Evolutionary conservation across 2,113 vertebrate genomes (phyloP).

Genomic region (Ibidorhyncha struthersii): DNA sequence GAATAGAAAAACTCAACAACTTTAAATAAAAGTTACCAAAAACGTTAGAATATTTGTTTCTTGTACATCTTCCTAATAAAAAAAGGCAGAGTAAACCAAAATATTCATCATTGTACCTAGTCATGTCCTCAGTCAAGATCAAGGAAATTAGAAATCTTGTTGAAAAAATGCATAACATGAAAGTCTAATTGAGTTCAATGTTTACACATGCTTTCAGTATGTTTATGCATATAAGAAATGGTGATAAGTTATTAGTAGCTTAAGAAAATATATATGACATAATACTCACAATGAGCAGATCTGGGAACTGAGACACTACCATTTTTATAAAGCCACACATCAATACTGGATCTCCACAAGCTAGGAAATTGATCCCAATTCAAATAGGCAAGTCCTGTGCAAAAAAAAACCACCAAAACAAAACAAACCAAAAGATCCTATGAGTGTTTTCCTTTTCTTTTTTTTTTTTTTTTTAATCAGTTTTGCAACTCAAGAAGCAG

Average conservation of each 20-base stretch:
- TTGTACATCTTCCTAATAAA: not conserved
- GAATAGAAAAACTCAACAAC: not conserved
- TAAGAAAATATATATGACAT: not conserved
- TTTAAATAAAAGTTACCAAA: not conserved
- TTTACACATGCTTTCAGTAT: not conserved
- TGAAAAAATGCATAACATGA: not conserved
- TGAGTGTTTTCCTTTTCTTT: not conserved
- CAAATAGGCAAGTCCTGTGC: not conserved
- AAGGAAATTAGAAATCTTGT: not conserved
- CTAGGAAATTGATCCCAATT: not conserved
- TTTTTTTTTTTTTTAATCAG: too few species aligned
- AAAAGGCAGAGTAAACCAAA: not conserved
- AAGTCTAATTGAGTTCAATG: not conserved
- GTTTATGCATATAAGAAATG: not conserved
- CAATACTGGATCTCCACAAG: not conserved
- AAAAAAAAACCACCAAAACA: not conserved
- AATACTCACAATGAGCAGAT: not conserved
- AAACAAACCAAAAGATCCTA: not conserved
- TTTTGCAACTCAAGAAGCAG: not conserved
- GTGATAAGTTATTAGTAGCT: not conserved
- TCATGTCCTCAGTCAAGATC: not conserved
- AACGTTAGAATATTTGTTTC: not conserved
- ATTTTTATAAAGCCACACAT: not conserved
- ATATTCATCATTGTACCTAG: not conserved
- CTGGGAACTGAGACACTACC: not conserved